These are phyloP conservation scores for Pheosia tremula DNA, from an alignment of 2,888 invertebrate genomes.

Conservation along the genomic window DNA sequence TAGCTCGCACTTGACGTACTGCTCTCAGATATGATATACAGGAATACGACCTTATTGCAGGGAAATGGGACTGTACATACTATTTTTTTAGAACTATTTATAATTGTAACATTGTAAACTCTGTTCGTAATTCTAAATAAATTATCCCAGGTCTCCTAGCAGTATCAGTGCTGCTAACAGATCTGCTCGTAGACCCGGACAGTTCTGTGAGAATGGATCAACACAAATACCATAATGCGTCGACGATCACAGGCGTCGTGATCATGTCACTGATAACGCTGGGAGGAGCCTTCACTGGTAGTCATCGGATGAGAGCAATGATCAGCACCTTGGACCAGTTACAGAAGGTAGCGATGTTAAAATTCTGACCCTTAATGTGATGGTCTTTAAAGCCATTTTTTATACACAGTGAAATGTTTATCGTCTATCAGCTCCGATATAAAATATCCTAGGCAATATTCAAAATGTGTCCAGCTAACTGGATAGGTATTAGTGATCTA, in stretches of 20 bases:
- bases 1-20: too few species aligned
- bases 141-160: not conserved
- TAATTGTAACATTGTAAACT: not conserved
- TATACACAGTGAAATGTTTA: too few species aligned
- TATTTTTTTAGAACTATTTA: not conserved
- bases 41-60: too few species aligned
- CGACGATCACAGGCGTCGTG: not conserved
- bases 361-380: too few species aligned
- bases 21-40: too few species aligned
- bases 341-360: not conserved
- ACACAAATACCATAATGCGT: not conserved
- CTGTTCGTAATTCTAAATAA: not conserved
- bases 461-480: too few species aligned
- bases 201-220: not conserved
- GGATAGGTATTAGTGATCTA: too few species aligned
- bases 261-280: not conserved
- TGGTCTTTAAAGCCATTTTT: too few species aligned
- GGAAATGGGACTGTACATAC: too few species aligned
- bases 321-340: not conserved
- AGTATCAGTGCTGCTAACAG: not conserved
- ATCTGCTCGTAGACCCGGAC: not conserved
- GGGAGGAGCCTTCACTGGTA: not conserved
- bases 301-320: not conserved
- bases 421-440: too few species aligned
- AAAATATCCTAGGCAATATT: too few species aligned